Conservation (phyloP, 2,113 vertebrate species). For the Limnothrissa miodon region DNA sequence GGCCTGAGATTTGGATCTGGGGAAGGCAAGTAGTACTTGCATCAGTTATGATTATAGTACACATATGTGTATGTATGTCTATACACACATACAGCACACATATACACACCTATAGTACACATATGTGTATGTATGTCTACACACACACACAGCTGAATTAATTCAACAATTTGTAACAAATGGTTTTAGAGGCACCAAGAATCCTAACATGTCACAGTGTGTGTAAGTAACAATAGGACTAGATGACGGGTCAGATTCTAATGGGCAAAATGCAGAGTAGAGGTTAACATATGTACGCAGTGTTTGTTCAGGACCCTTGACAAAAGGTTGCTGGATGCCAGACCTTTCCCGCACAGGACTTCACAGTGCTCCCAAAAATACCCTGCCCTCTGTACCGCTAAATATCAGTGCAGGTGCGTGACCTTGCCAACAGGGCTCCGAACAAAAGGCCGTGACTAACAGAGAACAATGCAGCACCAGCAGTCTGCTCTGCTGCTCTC, state of each 20-base stretch:
- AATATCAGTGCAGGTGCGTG: not conserved
- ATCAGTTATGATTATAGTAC: no score
- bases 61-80: no score
- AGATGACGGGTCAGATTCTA: not conserved
- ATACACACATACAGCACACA: no score
- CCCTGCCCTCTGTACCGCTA: not conserved
- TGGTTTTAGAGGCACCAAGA: not conserved
- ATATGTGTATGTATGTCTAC: no score
- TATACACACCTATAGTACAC: no score
- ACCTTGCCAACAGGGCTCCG: not conserved
- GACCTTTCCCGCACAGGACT: not conserved
- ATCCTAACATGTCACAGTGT: not conserved
- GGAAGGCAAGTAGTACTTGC: not conserved
- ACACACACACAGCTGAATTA: not conserved
- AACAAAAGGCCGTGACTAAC: not conserved
- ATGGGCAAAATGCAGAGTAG: not conserved
- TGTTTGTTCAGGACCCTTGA: not conserved
- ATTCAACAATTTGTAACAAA: not conserved
- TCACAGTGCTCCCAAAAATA: not conserved
- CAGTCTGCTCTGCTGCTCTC: not conserved
- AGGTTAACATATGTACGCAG: not conserved
- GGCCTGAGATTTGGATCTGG: constrained; percentile 80
- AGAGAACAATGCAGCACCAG: not conserved
- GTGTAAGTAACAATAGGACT: not conserved
- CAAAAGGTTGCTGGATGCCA: not conserved